Evolutionary conservation across 2,113 vertebrate species (phyloP), one percentile per base, ranked within the genome.

Genomic region (Sarotherodon lohbergeri): DNA sequence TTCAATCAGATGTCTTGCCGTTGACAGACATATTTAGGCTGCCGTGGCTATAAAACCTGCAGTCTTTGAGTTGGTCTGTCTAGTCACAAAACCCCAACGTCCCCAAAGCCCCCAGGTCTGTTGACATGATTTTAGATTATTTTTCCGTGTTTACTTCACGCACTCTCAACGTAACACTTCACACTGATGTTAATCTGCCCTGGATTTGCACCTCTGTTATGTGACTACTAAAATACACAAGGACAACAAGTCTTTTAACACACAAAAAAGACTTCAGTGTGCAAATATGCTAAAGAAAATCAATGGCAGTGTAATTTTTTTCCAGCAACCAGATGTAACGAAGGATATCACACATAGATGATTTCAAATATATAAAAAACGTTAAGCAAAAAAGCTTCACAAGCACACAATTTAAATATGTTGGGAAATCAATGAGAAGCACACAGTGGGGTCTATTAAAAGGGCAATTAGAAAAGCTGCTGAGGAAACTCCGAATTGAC

Each of bases 1-100:
- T 91, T 90, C 61, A 86, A 50, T 91, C 83, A 79, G 81, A 89
- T 24, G 32, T 57, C 85, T 80, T 63, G 81, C 66, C 82, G 57
- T 3, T 82, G 68, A 83, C 36, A 7, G 61, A 83, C 86, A 73
- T 78, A 80, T 87, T 86, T 36, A 27, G 71, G 78, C 32, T 88
- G 80, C 63, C 13, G 68, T 59, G 43, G 29, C 54, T 57, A 82
- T 87, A 50, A 76, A 82, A 86, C 85, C 78, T 36, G 39, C 11
- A 71, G 50, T 73, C 48, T 87, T 52, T 71, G 5, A 57, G 73
- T 19, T 73, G 9, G 22, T 56, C 36, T 56, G 24, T 61, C 83
- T 78, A 34, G 27, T 50, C 73, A 52, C 27, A 7, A 56, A 63
- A 85, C 41, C 56, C 56, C 80, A 76, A 50, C 7, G n/a, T 68